These are phyloP conservation scores for Genyomyrus donnyi DNA, from an alignment of 2,113 vertebrate genomes.

Conservation along the genomic window DNA sequence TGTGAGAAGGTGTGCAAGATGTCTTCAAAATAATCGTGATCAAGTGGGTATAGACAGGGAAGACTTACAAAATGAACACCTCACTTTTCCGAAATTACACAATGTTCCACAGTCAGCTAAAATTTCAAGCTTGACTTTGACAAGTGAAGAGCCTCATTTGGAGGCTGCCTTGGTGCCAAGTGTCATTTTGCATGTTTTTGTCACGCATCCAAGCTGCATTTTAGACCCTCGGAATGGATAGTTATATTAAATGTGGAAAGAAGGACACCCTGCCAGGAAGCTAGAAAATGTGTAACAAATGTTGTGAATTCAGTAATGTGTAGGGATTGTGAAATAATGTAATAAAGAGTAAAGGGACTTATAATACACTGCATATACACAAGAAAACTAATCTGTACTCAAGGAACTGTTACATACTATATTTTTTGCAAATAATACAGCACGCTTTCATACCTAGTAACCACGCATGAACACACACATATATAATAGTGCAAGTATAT, in stretches of 20 bases:
- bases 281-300: neutral
- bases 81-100: neutral
- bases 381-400: neutral
- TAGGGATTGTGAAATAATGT: neutral
- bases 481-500: neutral
- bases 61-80: neutral
- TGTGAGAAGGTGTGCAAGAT: neutral
- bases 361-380: neutral
- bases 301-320: neutral
- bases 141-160: neutral
- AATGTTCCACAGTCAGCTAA: neutral
- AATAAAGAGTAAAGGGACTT: neutral
- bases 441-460: neutral
- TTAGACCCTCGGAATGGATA: neutral
- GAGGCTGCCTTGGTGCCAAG: neutral
- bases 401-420: neutral
- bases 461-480: neutral
- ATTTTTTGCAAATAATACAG: neutral
- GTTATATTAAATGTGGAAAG: neutral
- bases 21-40: neutral
- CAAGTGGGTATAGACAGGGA: neutral
- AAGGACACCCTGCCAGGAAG: neutral
- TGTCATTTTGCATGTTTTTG: slow-evolving; percentile 3
- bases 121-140: neutral
- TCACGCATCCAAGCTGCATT: neutral